Percentiles rank a stretch among this genome's conserved stretches.
These are phyloP conservation scores for Myoxocephalus aenaeus DNA, from an alignment of 2,797 vertebrate species.

Conservation along the genomic window DNA sequence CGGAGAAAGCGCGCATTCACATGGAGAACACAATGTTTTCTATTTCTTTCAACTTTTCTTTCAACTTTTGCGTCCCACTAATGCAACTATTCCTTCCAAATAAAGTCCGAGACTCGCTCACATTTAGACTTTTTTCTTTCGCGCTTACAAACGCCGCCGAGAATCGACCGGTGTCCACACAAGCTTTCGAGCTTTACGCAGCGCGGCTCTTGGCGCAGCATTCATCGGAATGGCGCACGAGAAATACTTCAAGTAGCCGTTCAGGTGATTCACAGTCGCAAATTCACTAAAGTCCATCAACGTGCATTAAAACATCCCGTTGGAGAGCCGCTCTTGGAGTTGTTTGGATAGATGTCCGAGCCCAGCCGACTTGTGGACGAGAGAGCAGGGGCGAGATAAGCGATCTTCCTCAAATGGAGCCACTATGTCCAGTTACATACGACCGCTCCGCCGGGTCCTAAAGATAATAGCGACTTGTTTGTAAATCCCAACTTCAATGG, in stretches of 20 bases:
- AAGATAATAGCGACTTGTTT: conserved; percentile 65
- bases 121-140: not conserved
- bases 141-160: conserved; percentile 16
- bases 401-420: conserved; percentile 85
- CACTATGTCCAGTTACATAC: conserved; percentile 80
- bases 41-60: conserved; percentile 62
- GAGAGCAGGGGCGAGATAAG: conserved; percentile 76
- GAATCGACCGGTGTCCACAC: conserved; percentile 19
- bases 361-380: conserved; percentile 49
- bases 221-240: conserved; percentile 56
- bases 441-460: conserved; percentile 91
- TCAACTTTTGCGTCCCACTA: conserved; percentile 45
- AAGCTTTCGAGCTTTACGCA: conserved; percentile 59
- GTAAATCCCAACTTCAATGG: conserved; percentile 33
- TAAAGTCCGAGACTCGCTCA: not conserved
- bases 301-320: conserved; percentile 28
- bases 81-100: not conserved
- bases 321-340: conserved; percentile 15
- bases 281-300: conserved; percentile 50
- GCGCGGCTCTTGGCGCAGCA: conserved; percentile 53
- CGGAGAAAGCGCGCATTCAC: conserved; percentile 42
- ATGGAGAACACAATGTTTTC: not conserved
- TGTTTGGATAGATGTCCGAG: conserved; percentile 35
- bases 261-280: conserved; percentile 29
- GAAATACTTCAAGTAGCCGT: conserved; percentile 30